phyloP scores from a whole-genome alignment of 2,888 invertebrate genomes.

The Tetranychus truncatus region DNA sequence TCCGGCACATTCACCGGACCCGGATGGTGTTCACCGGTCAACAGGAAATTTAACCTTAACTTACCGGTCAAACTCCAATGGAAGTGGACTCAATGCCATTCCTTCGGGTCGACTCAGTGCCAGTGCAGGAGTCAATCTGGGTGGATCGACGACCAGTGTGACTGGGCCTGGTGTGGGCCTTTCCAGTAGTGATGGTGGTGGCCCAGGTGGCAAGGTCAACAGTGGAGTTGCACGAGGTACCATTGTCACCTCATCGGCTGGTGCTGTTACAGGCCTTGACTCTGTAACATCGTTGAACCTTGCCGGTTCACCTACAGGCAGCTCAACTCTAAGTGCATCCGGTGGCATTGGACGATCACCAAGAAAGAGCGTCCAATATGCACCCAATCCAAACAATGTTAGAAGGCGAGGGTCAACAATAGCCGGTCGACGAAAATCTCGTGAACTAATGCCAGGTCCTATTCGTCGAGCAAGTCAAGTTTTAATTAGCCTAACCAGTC shows the following conservation, averaged over 20 bases:
- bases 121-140: neutral
- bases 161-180: neutral
- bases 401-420: neutral
- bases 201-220: neutral
- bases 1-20: conserved; percentile 2
- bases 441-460: conserved; percentile 20
- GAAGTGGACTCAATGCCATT: neutral
- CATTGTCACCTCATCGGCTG: neutral
- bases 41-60: conserved; percentile 4
- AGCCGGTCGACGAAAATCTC: conserved; percentile 17
- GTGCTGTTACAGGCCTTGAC: neutral
- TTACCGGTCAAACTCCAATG: neutral
- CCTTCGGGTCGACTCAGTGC: neutral
- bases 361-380: conserved; percentile 6
- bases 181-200: neutral
- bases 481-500: conserved; percentile 20
- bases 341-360: conserved; percentile 5
- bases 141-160: neutral
- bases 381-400: conserved; percentile 9
- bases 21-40: conserved; percentile 6
- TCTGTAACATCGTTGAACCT: neutral
- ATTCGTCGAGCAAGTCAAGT: conserved; percentile 22
- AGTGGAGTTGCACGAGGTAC: neutral
- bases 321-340: neutral
- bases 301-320: neutral